A percentile compares a stretch with the other conserved stretches of the same genome.
These are phyloP conservation scores for Saturnia japonica DNA, from an alignment of 2,888 invertebrate species.

Conservation along the genomic window DNA sequence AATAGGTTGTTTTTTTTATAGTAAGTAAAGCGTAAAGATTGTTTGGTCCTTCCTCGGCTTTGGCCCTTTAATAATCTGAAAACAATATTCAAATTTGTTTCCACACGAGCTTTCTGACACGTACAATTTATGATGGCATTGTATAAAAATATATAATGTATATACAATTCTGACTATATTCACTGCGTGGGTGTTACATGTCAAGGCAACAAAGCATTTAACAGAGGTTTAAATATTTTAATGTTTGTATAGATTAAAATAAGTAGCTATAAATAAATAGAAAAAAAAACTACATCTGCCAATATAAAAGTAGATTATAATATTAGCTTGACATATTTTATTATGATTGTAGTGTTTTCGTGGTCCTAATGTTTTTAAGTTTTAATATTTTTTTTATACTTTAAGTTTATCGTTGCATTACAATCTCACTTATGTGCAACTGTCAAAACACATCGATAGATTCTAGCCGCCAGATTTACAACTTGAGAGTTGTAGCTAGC, in stretches of 20 bases:
- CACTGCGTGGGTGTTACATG: neutral
- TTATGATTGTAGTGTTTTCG: neutral
- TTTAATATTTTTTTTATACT: neutral
- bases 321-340: neutral
- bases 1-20: too few relatives aligned
- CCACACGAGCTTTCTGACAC: neutral
- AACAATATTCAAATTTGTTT: neutral
- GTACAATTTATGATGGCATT: too few relatives aligned
- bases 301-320: neutral
- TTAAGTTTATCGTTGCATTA: too few relatives aligned
- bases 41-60: neutral
- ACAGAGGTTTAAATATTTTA: neutral
- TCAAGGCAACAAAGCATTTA: constrained; percentile 7
- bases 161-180: neutral
- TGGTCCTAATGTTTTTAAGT: neutral
- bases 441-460: too few relatives aligned
- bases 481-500: too few relatives aligned
- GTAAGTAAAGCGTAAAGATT: neutral
- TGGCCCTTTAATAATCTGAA: neutral
- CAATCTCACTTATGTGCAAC: too few relatives aligned
- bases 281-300: neutral
- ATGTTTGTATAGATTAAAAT: neutral
- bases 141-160: neutral
- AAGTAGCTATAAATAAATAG: neutral
- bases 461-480: too few relatives aligned